Evolutionary conservation across 2,888 invertebrate species (phyloP).

Genomic region (Podabrus alpinus): DNA sequence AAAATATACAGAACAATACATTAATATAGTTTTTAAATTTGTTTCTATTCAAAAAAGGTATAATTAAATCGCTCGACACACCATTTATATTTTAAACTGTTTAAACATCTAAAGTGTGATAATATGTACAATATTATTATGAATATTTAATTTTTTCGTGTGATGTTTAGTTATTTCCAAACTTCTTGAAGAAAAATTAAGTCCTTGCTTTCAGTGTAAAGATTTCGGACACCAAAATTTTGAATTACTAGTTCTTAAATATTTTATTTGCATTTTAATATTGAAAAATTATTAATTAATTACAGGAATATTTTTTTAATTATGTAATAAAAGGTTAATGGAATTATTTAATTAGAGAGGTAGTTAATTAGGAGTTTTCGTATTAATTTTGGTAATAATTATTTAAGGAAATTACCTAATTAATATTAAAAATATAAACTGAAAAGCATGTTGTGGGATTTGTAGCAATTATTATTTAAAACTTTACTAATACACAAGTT

Average conservation of each 20-base stretch:
- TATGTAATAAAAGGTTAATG: background rate
- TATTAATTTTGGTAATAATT: background rate
- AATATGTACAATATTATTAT: no score
- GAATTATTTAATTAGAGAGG: background rate
- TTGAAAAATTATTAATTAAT: background rate
- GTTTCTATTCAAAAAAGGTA: background rate
- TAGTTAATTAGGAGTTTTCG: background rate
- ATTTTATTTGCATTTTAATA: background rate
- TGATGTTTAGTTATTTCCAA: no score
- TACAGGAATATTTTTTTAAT: background rate
- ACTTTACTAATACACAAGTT: slow-evolving; percentile 8
- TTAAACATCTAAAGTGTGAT: background rate
- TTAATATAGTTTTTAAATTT: background rate
- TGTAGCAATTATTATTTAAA: slow-evolving; percentile 1
- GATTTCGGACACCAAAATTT: no score
- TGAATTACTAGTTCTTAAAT: no score
- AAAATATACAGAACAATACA: background rate
- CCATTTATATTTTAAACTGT: background rate
- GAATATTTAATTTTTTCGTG: no score
- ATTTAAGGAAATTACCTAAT: background rate
- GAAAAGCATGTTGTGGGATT: background rate
- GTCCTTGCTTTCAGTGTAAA: no score
- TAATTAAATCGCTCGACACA: background rate
- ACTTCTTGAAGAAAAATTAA: no score
- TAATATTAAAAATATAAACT: slow-evolving; percentile 2